Conservation (phyloP, 1,140 invertebrate genomes). For the Sipha flava region DNA sequence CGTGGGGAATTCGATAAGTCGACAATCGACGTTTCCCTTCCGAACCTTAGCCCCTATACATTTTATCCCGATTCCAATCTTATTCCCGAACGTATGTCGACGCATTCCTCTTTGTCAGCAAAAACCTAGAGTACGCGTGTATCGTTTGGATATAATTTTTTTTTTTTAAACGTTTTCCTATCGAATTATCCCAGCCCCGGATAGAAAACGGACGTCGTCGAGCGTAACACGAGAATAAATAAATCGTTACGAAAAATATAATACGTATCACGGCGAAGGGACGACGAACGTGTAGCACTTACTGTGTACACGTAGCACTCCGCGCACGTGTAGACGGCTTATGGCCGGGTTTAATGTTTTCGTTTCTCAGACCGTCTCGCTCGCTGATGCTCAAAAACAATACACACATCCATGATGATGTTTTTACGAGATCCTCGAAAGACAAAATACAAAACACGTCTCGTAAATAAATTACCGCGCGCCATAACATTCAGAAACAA, state of each 20-base stretch:
- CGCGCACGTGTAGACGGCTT: too few species aligned
- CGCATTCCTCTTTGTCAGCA: background rate
- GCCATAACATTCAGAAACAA: too few species aligned
- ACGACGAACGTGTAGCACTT: background rate
- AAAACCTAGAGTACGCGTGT: background rate
- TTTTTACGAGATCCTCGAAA: too few species aligned
- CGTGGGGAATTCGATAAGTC: constrained; percentile 6
- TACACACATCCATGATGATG: too few species aligned
- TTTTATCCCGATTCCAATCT: background rate
- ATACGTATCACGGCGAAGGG: background rate
- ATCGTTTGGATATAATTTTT: background rate
- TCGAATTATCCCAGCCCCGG: background rate
- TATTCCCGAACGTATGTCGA: background rate
- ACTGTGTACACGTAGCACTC: too few species aligned
- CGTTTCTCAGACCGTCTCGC: too few species aligned
- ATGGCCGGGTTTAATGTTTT: too few species aligned
- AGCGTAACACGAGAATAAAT: background rate
- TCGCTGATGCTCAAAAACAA: too few species aligned
- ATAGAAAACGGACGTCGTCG: background rate
- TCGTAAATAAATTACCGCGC: too few species aligned
- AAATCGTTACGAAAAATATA: background rate
- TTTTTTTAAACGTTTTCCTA: background rate
- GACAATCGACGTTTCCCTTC: background rate
- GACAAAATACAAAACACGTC: too few species aligned
- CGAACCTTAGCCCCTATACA: background rate